Conservation (phyloP, 2,113 vertebrate genomes). For the Megaptera novaeangliae region DNA sequence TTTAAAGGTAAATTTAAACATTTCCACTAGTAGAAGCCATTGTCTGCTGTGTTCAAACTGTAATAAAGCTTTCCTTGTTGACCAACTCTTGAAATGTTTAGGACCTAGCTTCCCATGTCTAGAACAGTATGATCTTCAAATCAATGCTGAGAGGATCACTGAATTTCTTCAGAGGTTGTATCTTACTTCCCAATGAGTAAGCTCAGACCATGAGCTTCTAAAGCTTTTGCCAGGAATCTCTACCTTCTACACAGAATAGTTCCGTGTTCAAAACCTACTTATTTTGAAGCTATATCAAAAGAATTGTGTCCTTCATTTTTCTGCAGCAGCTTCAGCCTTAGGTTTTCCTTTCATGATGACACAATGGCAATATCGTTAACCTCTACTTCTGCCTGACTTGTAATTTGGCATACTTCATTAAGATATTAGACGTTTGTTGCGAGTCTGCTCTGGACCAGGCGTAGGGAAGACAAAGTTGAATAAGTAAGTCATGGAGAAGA, state of each 20-base stretch:
- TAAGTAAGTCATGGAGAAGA: not conserved
- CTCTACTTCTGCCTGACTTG: not conserved
- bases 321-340: not conserved
- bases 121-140: not conserved
- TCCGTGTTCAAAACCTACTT: not conserved
- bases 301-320: not conserved
- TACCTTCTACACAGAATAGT: not conserved
- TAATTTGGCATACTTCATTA: not conserved
- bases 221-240: not conserved
- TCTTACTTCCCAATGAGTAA: not conserved
- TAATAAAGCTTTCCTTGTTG: not conserved
- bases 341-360: not conserved
- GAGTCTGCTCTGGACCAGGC: not conserved
- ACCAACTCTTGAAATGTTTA: not conserved
- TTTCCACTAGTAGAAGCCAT: not conserved
- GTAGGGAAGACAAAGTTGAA: not conserved
- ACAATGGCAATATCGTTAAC: not conserved
- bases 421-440: not conserved
- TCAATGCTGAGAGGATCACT: not conserved
- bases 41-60: not conserved
- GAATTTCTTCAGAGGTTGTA: not conserved
- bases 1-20: slow-evolving; percentile 87
- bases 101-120: not conserved
- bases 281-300: not conserved
- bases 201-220: not conserved